These are phyloP conservation scores for Acrossocheilus fasciatus DNA, from an alignment of 2,797 vertebrate species.

Conservation along the genomic window DNA sequence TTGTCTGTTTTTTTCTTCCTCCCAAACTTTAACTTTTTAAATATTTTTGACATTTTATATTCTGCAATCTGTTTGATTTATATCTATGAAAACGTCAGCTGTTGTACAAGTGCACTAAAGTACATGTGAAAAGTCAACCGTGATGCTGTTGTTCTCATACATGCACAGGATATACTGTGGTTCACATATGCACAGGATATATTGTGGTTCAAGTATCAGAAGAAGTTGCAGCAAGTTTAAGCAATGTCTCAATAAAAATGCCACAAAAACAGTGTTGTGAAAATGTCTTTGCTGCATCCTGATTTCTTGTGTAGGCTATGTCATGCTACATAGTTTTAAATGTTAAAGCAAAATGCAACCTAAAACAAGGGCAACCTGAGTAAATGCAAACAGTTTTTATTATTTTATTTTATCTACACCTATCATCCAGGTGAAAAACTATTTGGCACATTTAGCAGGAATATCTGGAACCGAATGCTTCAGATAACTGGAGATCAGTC, in stretches of 20 bases:
- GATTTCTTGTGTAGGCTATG: no score
- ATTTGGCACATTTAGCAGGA: no score
- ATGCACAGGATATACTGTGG: no score
- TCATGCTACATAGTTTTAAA: no score
- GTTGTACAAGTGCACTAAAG: background rate
- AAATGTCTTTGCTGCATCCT: background rate
- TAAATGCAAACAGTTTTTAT: no score
- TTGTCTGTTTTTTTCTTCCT: accelerated
- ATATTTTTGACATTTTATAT: background rate
- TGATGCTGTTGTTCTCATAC: background rate
- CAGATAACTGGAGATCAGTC: no score
- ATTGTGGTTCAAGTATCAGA: background rate
- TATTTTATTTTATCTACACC: no score
- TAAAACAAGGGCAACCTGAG: no score
- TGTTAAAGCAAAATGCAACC: no score
- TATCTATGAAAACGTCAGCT: background rate
- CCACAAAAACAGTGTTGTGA: background rate
- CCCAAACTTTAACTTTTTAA: accelerated
- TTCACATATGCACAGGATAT: background rate
- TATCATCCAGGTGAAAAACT: no score
- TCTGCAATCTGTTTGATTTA: background rate
- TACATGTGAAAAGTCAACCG: background rate
- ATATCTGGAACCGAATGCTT: no score
- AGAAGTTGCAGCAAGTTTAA: background rate
- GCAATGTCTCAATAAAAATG: background rate